Conservation (phyloP, 2,113 vertebrate genomes). For the Pangasianodon hypophthalmus region DNA sequence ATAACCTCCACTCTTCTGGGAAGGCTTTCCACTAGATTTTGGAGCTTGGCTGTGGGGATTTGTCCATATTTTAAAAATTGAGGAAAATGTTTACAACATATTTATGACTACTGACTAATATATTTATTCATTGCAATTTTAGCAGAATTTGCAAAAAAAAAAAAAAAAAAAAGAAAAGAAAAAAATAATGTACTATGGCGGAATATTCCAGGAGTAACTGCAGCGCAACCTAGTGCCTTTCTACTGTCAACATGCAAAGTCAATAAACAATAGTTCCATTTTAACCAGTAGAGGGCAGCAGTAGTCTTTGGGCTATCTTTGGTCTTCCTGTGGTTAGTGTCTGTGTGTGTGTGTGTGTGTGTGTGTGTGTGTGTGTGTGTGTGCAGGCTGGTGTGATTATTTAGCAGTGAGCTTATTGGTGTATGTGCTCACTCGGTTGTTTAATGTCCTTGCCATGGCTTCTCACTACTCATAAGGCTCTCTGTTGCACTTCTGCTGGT, state of each 20-base stretch:
- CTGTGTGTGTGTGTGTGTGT: neutral
- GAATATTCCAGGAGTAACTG: neutral
- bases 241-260: neutral
- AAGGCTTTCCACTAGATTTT: too few species aligned
- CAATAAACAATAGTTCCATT: neutral
- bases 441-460: neutral
- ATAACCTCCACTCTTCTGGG: too few species aligned
- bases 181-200: neutral
- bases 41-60: too few species aligned
- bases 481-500: neutral
- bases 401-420: neutral
- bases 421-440: neutral
- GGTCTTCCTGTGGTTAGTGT: neutral
- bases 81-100: neutral
- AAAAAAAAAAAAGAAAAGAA: neutral
- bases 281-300: slow-evolving; percentile 40
- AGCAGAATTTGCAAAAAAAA: neutral
- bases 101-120: neutral
- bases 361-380: neutral
- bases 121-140: neutral
- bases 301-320: neutral
- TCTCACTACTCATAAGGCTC: neutral
- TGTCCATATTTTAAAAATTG: neutral
- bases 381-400: neutral
- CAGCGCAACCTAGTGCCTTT: neutral